Evolutionary conservation across 1,140 invertebrate species (phyloP), one percentile per base, ranked within the genome.

Genomic region (Magallana gigas): DNA sequence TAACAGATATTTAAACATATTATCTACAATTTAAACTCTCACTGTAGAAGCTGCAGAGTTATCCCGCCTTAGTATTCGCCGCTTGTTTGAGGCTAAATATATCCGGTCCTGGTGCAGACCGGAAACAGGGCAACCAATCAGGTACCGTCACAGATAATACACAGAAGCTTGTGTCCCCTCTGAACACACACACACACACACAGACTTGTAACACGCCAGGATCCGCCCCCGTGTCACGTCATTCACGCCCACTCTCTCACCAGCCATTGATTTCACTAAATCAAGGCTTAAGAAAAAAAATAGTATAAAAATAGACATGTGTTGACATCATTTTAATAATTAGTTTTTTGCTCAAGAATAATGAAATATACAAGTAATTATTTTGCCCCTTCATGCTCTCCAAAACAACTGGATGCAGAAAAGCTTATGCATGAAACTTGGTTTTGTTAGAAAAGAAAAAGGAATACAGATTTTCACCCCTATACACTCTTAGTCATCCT

Each of bases 1-100:
- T 76, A 76, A 76, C 68, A 76, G 68, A 76, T 76, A 76, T 29
- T 76, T 76, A 76, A 76, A 76, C 68, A 76, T 64, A 64, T 76
- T 76, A 76, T 76, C 68, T 76, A 76, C 68, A 76, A 12, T 76
- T 76, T 76, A 76, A 76, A 76, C 68, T 76, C 68, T 76, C 68
- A 76, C 36, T 76, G 68, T 18, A 76, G 68, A 76, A 76, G 68
- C 68, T 29, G 68, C 68, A 29, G 23, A 29, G 68, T 12, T 76
- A 29, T 76, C 68, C 68, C 36, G 68, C 6, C 23, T 29, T 29
- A 29, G 23, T 29, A 76, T 29, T 29, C 23, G 36, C 68, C 23
- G 36, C 12, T 29, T 29, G 11, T 29, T 12, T 29, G 23, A 76
- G 3, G 12, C 23, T 76, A 9, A 76, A 76, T 29, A 36, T 9